Conservation (phyloP, 2,888 invertebrate genomes). For the Hydriomena furcata region DNA sequence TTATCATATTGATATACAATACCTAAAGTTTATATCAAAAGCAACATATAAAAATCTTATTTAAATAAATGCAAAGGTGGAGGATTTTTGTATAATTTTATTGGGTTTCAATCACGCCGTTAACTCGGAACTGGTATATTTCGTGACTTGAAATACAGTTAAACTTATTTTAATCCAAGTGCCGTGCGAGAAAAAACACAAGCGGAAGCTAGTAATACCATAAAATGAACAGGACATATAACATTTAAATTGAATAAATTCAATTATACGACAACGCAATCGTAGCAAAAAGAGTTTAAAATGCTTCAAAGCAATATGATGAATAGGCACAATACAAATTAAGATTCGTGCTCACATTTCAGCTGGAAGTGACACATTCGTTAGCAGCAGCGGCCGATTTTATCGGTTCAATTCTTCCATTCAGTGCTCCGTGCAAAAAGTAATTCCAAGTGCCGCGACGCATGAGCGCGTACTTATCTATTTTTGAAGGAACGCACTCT, state of each 20-base stretch:
- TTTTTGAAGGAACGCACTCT: slow-evolving; percentile 72
- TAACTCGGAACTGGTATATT: no score
- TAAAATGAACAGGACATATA: slow-evolving; percentile 1
- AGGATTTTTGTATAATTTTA: no score
- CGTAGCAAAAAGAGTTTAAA: slow-evolving; percentile 29
- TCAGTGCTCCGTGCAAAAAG: slow-evolving; percentile 75
- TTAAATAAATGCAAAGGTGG: no score
- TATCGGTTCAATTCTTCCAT: slow-evolving; percentile 75
- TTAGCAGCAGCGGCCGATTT: slow-evolving; percentile 71
- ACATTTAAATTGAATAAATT: slow-evolving; percentile 21
- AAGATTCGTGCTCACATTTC: slow-evolving; percentile 62
- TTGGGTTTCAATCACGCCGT: no score
- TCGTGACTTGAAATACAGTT: no score
- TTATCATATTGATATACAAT: no score
- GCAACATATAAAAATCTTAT: no score
- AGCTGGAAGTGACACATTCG: slow-evolving; percentile 75
- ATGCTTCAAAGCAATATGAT: slow-evolving; percentile 42
- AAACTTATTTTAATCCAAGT: no score
- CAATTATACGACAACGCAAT: slow-evolving; percentile 17
- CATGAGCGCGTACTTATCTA: slow-evolving; percentile 72
- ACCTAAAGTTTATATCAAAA: no score
- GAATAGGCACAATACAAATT: slow-evolving; percentile 55
- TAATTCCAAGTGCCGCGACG: slow-evolving; percentile 75
- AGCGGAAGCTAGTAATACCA: no score
- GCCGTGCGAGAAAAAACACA: no score